Conservation (phyloP, 2,797 vertebrate genomes). For the Catamblyrhynchus diadema region DNA sequence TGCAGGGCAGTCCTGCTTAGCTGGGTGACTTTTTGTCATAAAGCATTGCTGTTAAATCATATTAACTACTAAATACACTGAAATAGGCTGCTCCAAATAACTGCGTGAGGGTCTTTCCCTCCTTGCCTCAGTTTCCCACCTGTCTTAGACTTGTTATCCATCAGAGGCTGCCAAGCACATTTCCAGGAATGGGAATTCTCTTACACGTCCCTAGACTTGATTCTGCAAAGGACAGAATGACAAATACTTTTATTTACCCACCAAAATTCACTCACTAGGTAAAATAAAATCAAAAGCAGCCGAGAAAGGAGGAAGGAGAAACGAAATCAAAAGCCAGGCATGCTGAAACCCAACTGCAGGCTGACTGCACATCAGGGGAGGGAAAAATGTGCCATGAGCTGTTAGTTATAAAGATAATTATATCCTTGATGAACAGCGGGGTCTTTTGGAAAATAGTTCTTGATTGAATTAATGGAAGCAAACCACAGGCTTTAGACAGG, state of each 20-base stretch:
- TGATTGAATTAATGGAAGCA: neutral
- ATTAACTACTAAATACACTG: neutral
- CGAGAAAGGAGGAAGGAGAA: neutral
- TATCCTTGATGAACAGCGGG: neutral
- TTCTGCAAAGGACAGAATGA: neutral
- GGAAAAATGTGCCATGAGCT: neutral
- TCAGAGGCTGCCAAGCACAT: neutral
- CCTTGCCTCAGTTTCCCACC: neutral
- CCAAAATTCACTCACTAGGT: neutral
- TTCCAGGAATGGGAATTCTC: neutral
- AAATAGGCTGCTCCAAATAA: neutral
- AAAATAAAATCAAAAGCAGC: neutral
- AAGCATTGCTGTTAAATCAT: neutral
- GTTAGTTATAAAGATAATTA: slow-evolving; percentile 10
- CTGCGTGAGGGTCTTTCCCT: neutral
- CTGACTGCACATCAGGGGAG: neutral
- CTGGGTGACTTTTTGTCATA: neutral
- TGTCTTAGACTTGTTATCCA: neutral
- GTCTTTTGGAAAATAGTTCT: neutral
- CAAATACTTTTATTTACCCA: neutral
- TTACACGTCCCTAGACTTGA: neutral
- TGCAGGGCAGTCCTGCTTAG: neutral
- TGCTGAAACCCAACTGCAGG: neutral
- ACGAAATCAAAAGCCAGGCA: neutral
- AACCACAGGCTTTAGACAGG: neutral